These are phyloP conservation scores for Tachycineta bicolor DNA, from an alignment of 2,113 vertebrate genomes.

Conservation along the genomic window DNA sequence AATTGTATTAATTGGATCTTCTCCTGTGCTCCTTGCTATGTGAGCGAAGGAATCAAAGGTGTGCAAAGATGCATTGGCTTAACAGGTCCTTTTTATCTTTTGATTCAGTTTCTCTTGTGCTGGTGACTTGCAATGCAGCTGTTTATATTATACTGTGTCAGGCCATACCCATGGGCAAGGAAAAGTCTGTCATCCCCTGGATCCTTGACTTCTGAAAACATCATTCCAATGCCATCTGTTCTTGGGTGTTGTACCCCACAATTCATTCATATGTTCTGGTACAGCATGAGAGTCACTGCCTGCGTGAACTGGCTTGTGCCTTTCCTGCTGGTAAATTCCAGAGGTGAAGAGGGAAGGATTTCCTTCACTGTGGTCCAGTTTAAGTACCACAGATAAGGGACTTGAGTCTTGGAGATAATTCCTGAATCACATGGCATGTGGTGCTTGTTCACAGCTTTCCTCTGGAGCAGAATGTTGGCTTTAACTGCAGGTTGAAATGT, in stretches of 20 bases:
- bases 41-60: background rate
- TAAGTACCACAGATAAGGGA: background rate
- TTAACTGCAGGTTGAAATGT: background rate
- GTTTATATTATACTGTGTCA: background rate
- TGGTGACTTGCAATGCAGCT: background rate
- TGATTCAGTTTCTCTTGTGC: background rate
- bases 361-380: background rate
- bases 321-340: background rate
- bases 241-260: background rate
- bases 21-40: background rate
- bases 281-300: background rate
- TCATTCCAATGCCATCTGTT: background rate
- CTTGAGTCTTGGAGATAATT: background rate
- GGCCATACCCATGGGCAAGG: background rate
- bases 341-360: background rate
- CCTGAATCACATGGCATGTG: rapidly evolving
- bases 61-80: background rate
- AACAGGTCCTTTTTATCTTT: background rate
- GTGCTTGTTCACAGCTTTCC: background rate
- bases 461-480: background rate
- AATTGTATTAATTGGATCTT: background rate
- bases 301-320: background rate
- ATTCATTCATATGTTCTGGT: background rate
- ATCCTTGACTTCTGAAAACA: background rate
- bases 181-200: background rate